phyloP scores from a whole-genome alignment of 1,140 invertebrate genomes.

The Heliconius himera region DNA sequence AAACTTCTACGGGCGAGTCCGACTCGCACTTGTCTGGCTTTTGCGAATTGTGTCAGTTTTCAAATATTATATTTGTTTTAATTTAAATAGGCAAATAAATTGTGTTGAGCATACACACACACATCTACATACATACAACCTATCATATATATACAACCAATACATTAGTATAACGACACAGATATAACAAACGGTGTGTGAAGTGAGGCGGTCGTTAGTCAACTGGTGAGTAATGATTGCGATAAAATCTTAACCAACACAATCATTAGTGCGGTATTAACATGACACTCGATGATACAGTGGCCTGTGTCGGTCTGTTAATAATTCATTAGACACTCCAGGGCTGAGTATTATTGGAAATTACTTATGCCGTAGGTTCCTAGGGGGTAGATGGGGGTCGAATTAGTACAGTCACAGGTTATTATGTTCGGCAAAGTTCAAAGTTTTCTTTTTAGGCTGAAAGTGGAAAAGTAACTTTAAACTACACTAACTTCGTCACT shows the following conservation, averaged over 20 bases:
- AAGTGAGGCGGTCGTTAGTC: conserved; percentile 24
- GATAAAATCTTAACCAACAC: conserved; percentile 27
- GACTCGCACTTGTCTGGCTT: too few species aligned
- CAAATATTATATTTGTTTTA: too few species aligned
- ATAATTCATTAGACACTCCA: background rate
- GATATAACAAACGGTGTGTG: conserved; percentile 28
- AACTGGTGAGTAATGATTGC: conserved; percentile 22
- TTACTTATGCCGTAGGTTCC: background rate
- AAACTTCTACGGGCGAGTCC: too few species aligned
- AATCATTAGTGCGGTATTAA: conserved; percentile 21
- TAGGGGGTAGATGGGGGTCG: too few species aligned
- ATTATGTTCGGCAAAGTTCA: too few species aligned
- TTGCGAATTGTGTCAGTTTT: too few species aligned
- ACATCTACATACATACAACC: conserved; percentile 15
- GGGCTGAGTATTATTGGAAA: background rate
- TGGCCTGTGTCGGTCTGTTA: background rate
- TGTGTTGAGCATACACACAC: background rate
- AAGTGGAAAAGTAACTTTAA: too few species aligned
- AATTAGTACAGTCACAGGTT: too few species aligned
- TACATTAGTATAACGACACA: conserved; percentile 24
- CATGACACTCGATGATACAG: conserved; percentile 10
- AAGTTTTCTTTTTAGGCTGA: too few species aligned
- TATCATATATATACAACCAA: background rate
- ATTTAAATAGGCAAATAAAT: too few species aligned
- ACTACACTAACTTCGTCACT: too few species aligned